A percentile compares a stretch with the other conserved stretches of the same genome.
Evolutionary conservation across 2,113 vertebrate species (phyloP).

Genomic region (Takifugu bimaculatus): DNA sequence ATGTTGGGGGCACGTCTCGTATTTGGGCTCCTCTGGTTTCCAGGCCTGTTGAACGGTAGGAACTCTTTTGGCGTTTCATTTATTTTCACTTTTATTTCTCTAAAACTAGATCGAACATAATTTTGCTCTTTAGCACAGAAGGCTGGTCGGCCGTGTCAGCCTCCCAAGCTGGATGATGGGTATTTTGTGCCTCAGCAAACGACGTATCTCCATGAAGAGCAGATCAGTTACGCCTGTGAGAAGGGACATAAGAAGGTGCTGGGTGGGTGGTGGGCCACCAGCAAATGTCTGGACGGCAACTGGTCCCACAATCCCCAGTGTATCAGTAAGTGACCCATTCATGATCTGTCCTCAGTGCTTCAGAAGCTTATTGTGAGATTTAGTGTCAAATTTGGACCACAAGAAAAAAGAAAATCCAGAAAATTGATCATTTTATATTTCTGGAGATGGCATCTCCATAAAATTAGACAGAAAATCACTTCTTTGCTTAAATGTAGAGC

Average conservation of each 20-base stretch:
- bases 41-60: slow-evolving; percentile 23
- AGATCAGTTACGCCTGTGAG: slow-evolving; percentile 26
- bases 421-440: background rate
- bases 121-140: background rate
- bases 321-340: slow-evolving; percentile 34
- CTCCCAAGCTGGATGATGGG: slow-evolving; percentile 3
- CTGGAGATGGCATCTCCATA: background rate
- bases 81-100: background rate
- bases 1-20: slow-evolving; percentile 19
- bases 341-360: background rate
- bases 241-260: slow-evolving; percentile 17
- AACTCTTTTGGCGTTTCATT: background rate
- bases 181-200: slow-evolving; percentile 1
- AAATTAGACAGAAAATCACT: background rate
- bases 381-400: background rate
- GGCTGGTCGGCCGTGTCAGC: background rate
- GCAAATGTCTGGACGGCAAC: slow-evolving; percentile 22
- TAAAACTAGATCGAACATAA: background rate
- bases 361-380: too few species aligned
- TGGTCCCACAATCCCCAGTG: slow-evolving; percentile 47
- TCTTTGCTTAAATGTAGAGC: background rate
- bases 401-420: background rate
- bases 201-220: accelerated
- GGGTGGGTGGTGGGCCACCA: slow-evolving; percentile 51
- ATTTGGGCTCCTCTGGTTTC: slow-evolving; percentile 32